phyloP scores from a whole-genome alignment of 2,888 invertebrate species.

The Dasypolia templi region DNA sequence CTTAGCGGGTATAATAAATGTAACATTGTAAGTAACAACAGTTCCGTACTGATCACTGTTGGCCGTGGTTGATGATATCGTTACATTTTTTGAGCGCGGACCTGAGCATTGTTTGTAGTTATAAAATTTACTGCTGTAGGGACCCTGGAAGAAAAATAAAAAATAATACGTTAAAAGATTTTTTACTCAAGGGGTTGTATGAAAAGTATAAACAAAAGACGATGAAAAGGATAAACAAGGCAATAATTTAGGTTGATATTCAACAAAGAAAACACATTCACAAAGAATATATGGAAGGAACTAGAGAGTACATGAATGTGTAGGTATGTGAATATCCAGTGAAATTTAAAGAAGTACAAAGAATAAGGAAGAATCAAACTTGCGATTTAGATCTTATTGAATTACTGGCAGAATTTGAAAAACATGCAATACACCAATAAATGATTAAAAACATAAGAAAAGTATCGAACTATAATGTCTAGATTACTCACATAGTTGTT shows the following conservation, averaged over 20 bases:
- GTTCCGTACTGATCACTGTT: slow-evolving; percentile 55
- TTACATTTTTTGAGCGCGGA: slow-evolving; percentile 69
- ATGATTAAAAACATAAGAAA: background rate
- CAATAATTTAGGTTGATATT: too few relatives aligned
- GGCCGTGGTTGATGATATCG: slow-evolving; percentile 47
- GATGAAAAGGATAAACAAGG: background rate
- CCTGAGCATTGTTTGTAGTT: slow-evolving; percentile 70
- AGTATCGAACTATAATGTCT: background rate
- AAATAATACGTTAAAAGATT: background rate
- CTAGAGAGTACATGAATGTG: background rate
- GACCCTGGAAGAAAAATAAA: slow-evolving; percentile 66
- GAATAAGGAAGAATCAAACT: background rate
- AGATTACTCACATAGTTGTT: slow-evolving; percentile 72
- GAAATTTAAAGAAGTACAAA: background rate
- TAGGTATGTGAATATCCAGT: background rate
- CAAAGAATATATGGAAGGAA: background rate
- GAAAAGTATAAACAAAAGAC: background rate
- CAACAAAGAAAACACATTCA: background rate
- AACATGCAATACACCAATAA: background rate
- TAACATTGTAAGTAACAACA: slow-evolving; percentile 65
- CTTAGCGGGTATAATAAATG: slow-evolving; percentile 61
- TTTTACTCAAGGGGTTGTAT: background rate
- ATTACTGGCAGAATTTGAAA: background rate
- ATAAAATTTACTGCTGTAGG: slow-evolving; percentile 66
- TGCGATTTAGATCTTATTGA: background rate